Percentiles rank a stretch among this genome's conserved stretches.
Evolutionary conservation across 2,113 vertebrate genomes (phyloP).

Genomic region (Dryoscopus gambensis): DNA sequence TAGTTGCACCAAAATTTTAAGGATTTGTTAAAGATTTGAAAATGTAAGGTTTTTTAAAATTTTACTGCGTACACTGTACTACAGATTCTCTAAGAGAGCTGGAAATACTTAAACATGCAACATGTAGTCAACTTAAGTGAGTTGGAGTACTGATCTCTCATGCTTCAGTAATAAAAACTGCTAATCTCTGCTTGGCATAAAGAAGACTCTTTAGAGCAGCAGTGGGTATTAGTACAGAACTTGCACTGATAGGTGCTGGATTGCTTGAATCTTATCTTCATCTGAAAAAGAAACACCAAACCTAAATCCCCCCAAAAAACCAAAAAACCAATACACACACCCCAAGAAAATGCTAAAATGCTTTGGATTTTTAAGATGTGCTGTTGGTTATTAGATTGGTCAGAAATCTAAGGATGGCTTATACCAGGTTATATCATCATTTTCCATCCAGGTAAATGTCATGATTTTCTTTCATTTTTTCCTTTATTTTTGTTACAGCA

Average conservation of each 20-base stretch:
- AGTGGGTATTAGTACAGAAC: background rate
- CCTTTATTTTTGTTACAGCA: background rate
- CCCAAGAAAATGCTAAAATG: background rate
- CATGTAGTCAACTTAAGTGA: fast-evolving
- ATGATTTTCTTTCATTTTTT: background rate
- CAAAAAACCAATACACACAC: background rate
- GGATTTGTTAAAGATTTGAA: background rate
- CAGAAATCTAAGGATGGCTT: background rate
- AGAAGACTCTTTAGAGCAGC: background rate
- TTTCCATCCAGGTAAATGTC: background rate
- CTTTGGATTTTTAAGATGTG: background rate
- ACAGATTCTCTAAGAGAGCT: background rate
- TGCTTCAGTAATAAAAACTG: background rate
- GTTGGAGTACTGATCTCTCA: background rate
- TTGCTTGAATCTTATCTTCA: background rate
- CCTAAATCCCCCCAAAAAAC: background rate
- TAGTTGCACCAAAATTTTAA: background rate
- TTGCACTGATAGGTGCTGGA: background rate
- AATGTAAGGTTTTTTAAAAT: background rate
- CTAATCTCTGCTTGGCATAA: background rate
- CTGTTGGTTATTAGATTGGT: background rate
- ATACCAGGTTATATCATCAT: background rate
- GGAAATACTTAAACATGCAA: background rate
- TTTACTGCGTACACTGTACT: background rate
- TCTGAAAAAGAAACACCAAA: no score